phyloP scores from a whole-genome alignment of 2,113 vertebrate species.

The Speoplatyrhinus poulsoni region DNA sequence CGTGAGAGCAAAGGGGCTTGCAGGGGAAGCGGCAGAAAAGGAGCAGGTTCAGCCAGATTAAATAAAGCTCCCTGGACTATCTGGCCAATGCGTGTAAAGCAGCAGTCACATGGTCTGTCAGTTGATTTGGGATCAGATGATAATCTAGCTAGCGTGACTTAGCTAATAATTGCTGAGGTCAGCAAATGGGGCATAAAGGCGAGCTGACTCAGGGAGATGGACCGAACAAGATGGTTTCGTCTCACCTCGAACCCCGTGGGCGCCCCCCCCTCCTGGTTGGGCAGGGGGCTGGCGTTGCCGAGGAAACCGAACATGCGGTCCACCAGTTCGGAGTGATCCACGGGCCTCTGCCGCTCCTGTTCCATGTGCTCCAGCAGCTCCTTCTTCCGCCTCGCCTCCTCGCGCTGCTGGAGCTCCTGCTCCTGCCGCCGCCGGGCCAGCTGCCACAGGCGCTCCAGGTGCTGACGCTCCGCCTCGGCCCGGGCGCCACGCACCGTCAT shows the following conservation, averaged over 20 bases:
- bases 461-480: slow-evolving; percentile 91
- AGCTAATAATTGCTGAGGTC: no score
- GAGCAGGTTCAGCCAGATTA: no score
- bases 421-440: slow-evolving; percentile 88
- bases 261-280: slow-evolving; percentile 91
- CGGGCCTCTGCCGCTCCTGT: slow-evolving; percentile 86
- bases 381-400: slow-evolving; percentile 90
- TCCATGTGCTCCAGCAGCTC: slow-evolving; percentile 93
- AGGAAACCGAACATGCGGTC: slow-evolving; percentile 98
- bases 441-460: slow-evolving; percentile 89
- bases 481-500: slow-evolving; percentile 95
- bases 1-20: no score
- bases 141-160: no score
- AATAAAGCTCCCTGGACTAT: no score
- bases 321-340: slow-evolving; percentile 97
- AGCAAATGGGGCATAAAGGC: no score
- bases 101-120: no score
- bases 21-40: no score
- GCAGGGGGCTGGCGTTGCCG: slow-evolving; percentile 82
- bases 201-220: no score
- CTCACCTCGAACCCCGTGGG: slow-evolving; percentile 91
- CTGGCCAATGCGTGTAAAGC: no score
- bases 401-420: slow-evolving; percentile 84
- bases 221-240: no score
- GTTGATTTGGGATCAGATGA: no score